Conservation (phyloP, 1,140 invertebrate species). For the Zaprionus capensis region DNA sequence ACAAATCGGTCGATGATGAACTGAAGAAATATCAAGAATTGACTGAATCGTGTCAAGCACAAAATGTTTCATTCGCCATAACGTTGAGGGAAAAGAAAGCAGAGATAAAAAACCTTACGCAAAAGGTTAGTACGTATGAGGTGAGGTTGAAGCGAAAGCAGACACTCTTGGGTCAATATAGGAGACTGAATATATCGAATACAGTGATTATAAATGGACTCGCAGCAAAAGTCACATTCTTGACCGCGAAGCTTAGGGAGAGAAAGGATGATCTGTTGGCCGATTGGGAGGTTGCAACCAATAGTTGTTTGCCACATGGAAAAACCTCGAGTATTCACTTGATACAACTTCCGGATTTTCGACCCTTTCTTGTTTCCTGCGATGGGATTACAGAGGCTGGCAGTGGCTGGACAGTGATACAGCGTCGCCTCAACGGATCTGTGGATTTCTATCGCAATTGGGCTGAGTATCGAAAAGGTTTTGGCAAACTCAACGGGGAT, state of each 20-base stretch:
- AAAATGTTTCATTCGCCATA: slow-evolving; percentile 25
- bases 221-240: slow-evolving; percentile 24
- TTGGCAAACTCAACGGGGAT: slow-evolving; percentile 87
- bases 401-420: slow-evolving; percentile 87
- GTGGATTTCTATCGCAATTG: slow-evolving; percentile 88
- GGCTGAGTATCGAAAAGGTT: slow-evolving; percentile 87
- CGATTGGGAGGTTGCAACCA: slow-evolving; percentile 66
- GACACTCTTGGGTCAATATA: slow-evolving; percentile 39
- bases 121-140: slow-evolving; percentile 53
- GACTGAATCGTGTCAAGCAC: slow-evolving; percentile 35
- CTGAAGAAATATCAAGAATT: slow-evolving; percentile 47
- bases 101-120: slow-evolving; percentile 48
- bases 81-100: slow-evolving; percentile 37
- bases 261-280: slow-evolving; percentile 67
- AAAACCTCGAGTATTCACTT: slow-evolving; percentile 52
- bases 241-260: slow-evolving; percentile 50
- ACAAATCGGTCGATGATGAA: slow-evolving; percentile 47
- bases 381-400: slow-evolving; percentile 54
- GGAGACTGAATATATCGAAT: slow-evolving; percentile 49
- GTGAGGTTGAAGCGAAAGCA: slow-evolving; percentile 60
- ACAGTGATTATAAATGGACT: slow-evolving; percentile 43
- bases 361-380: slow-evolving; percentile 62
- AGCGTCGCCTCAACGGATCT: slow-evolving; percentile 87
- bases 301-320: slow-evolving; percentile 53
- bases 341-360: slow-evolving; percentile 56